Conservation (phyloP, 2,888 invertebrate genomes). For the Drosophila colorata region DNA sequence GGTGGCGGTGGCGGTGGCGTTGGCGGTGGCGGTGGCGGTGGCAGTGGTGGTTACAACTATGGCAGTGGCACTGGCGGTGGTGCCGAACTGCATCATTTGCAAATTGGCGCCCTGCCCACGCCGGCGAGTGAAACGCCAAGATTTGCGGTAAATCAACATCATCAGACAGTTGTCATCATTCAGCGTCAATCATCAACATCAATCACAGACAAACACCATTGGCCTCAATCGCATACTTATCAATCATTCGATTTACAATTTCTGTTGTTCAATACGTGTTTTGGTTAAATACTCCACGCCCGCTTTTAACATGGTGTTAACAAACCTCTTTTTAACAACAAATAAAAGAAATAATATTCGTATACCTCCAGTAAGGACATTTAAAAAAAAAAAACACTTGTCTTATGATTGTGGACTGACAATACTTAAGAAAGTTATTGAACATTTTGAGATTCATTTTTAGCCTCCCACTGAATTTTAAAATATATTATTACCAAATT, state of each 20-base stretch:
- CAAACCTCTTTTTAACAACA: neutral
- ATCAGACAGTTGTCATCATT: conserved; percentile 48
- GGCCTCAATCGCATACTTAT: conserved; percentile 2
- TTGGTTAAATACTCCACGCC: neutral
- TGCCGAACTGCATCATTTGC: conserved; percentile 84
- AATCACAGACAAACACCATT: conserved; percentile 20
- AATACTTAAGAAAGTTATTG: no score
- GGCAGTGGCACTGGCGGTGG: conserved; percentile 65
- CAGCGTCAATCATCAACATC: conserved; percentile 30
- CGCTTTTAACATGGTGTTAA: conserved; percentile 3
- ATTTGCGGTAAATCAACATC: conserved; percentile 85
- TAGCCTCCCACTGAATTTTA: no score
- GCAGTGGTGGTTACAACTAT: conserved; percentile 29
- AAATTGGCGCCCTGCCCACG: conserved; percentile 85
- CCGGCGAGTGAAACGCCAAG: conserved; percentile 85
- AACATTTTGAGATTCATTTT: no score
- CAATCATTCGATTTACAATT: conserved; percentile 12
- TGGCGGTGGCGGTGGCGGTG: conserved; percentile 46
- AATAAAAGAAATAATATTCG: no score
- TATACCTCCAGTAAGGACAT: no score
- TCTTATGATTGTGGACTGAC: no score
- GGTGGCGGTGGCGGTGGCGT: conserved; percentile 36
- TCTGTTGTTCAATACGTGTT: conserved; percentile 19
- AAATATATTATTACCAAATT: no score
- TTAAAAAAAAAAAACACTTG: no score